A percentile compares a stretch with the other conserved stretches of the same genome.
phyloP scores from a whole-genome alignment of 2,113 vertebrate genomes.

The Hystrix cristata region DNA sequence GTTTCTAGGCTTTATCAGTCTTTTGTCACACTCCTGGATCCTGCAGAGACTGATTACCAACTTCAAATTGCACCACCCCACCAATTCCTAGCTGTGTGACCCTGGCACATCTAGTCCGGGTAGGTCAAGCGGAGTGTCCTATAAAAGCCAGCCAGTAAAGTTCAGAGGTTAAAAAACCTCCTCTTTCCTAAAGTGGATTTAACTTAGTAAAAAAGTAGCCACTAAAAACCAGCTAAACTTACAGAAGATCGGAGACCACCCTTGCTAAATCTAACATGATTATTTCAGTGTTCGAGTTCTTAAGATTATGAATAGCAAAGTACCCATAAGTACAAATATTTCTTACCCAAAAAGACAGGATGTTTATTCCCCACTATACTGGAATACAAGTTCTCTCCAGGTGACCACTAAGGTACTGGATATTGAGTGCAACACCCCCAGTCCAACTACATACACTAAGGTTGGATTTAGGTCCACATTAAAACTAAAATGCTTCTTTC shows the following conservation, averaged over 20 bases:
- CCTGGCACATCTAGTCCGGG: neutral
- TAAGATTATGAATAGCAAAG: neutral
- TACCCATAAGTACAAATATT: neutral
- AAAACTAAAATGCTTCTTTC: neutral
- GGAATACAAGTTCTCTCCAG: neutral
- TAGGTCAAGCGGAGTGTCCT: neutral
- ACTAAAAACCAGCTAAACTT: neutral
- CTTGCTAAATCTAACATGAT: constrained; percentile 13
- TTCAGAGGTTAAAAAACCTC: neutral
- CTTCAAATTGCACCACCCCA: neutral
- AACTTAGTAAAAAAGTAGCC: neutral
- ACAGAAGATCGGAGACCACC: neutral
- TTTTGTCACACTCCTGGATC: neutral
- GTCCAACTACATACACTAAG: neutral
- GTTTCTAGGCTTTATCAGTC: neutral
- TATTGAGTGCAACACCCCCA: neutral
- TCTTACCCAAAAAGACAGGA: neutral
- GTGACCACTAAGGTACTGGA: neutral
- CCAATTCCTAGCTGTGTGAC: neutral
- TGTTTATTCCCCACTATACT: neutral
- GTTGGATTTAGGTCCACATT: neutral
- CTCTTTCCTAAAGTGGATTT: neutral
- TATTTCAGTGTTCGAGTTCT: neutral
- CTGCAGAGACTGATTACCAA: neutral
- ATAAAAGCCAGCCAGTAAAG: neutral